Conservation (phyloP, 1,140 invertebrate genomes). For the Drosophila nigromelanica region DNA sequence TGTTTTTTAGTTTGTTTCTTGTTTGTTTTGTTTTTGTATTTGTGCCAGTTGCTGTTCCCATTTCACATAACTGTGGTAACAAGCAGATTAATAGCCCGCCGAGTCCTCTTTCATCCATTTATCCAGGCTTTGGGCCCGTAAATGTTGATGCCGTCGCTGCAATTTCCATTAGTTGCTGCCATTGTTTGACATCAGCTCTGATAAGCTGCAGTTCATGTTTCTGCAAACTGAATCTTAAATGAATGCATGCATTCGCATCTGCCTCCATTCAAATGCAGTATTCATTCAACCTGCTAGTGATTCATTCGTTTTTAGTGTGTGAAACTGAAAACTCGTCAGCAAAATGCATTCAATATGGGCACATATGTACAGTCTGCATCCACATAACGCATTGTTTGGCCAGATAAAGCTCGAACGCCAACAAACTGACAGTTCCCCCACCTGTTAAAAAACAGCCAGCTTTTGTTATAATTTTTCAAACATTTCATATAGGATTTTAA, state of each 20-base stretch:
- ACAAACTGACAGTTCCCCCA: conserved; percentile 3
- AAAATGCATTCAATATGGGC: conserved; percentile 8
- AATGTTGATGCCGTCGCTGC: conserved; percentile 24
- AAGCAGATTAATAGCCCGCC: conserved; percentile 31
- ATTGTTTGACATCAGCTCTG: conserved; percentile 35
- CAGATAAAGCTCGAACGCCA: conserved; percentile 3
- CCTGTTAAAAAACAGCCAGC: neutral
- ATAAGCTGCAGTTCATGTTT: conserved; percentile 39
- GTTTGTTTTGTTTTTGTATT: neutral
- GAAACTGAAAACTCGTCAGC: conserved; percentile 8
- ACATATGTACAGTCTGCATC: neutral
- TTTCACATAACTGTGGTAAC: conserved; percentile 20
- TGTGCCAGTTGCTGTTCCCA: neutral
- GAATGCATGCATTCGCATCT: conserved; percentile 18
- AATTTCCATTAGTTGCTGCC: conserved; percentile 43
- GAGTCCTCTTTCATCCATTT: neutral
- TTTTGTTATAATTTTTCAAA: neutral
- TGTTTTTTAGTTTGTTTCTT: neutral
- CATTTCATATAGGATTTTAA: neutral
- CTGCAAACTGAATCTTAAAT: conserved; percentile 17
- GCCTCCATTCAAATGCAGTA: conserved; percentile 10
- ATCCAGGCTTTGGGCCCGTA: neutral
- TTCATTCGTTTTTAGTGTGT: conserved; percentile 15
- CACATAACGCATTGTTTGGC: conserved; percentile 20
- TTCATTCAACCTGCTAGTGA: conserved; percentile 20